A percentile compares a stretch with the other conserved stretches of the same genome.
phyloP scores from a whole-genome alignment of 2,797 vertebrate species.

The Macroramphosus scolopax region DNA sequence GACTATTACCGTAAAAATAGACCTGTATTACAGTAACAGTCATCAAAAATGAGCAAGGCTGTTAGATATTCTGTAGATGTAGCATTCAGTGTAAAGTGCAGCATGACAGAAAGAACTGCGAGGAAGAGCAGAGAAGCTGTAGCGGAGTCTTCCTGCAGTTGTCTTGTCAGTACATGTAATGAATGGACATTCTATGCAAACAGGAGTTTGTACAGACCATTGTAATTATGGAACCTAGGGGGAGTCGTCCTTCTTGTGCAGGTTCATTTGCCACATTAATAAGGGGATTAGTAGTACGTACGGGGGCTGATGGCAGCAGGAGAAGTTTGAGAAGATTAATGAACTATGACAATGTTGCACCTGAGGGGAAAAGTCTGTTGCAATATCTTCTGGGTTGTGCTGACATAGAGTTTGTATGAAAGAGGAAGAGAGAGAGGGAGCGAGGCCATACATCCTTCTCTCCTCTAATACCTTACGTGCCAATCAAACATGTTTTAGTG shows the following conservation, averaged over 20 bases:
- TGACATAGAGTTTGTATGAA: slow-evolving; percentile 70
- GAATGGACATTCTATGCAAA: slow-evolving; percentile 79
- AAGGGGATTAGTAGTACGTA: slow-evolving; percentile 84
- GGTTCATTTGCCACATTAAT: slow-evolving; percentile 85
- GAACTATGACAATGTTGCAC: slow-evolving; percentile 86
- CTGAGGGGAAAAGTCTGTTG: slow-evolving; percentile 84
- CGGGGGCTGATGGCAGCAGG: slow-evolving; percentile 72
- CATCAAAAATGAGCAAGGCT: slow-evolving; percentile 19
- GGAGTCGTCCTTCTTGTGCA: slow-evolving; percentile 81
- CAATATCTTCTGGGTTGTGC: slow-evolving; percentile 80
- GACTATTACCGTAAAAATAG: slow-evolving; percentile 22
- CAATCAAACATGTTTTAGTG: slow-evolving; percentile 17
- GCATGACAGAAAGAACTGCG: slow-evolving; percentile 10
- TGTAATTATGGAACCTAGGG: slow-evolving; percentile 82
- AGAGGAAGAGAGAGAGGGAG: slow-evolving; percentile 60
- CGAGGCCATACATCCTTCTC: slow-evolving; percentile 61
- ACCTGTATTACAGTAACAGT: slow-evolving; percentile 26
- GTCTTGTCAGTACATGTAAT: slow-evolving; percentile 66
- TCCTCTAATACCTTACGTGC: slow-evolving; percentile 31
- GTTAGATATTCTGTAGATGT: slow-evolving; percentile 27
- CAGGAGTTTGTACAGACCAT: slow-evolving; percentile 78
- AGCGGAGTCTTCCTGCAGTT: slow-evolving; percentile 39
- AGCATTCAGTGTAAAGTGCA: slow-evolving; percentile 27
- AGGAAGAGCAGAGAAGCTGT: slow-evolving; percentile 26
- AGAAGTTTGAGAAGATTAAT: slow-evolving; percentile 88